Evolutionary conservation across 2,888 invertebrate genomes (phyloP), one percentile per base, ranked within the genome.

Genomic region (Sisyra nigra): DNA sequence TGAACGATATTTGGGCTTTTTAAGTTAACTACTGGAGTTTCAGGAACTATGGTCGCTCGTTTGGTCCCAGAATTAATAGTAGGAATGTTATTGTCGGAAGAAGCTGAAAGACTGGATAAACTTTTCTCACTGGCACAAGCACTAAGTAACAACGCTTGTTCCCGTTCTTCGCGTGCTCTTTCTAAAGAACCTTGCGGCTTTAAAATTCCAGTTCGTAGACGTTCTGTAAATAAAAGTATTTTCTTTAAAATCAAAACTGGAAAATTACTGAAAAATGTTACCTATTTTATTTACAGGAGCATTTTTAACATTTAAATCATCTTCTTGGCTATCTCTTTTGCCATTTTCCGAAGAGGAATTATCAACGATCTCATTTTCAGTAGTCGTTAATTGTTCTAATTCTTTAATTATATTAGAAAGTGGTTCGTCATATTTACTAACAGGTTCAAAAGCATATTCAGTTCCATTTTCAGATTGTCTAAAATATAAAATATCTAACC

Each of bases 151-250:
- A 48, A 48, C 29, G 66, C 61, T 42, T 68, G 50, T 1, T 72
- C 72, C 2, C 74, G 65, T 48, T 76, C 75, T 51, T 74, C 77
- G 9, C 77, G 63, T 14, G 74, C 73, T 18, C 79, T 69, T 55
- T 80, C 80, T 47, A 79, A 53, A 0, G 80, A 79, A 0, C 78
- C 78, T 55, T 80, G 80, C 1, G 80, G 78, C 54, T 81, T 81
- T 48, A 81, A 59, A 47, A 81, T 81, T 3, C 80, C 80, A 33
- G 35, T 40, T 10, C 40, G 40, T 14, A 29, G 30, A 30, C 30
- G 29, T 40, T 40, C 29, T 9, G 10, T 11, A 36, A 7, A 11
- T 36, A 14, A 15, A 36, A 36, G 3, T 30, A 8, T 30, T 30
- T 30, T 30, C 10, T 30, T 10, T 30, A 30, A 30, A 30, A 8